Percentiles rank a stretch among this genome's conserved stretches.
Conservation (phyloP, 2,888 invertebrate genomes). For the Mayetiola destructor region DNA sequence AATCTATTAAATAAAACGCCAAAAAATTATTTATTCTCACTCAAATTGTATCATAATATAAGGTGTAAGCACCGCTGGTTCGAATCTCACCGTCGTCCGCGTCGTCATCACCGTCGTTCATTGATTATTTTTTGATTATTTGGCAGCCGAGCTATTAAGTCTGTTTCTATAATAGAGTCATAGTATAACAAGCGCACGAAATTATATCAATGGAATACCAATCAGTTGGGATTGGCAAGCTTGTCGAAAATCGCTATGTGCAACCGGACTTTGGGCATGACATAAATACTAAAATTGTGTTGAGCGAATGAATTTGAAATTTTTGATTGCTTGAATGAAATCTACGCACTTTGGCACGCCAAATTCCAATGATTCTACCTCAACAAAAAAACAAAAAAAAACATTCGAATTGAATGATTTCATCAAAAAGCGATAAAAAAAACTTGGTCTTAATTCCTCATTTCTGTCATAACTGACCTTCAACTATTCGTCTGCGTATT, state of each 20-base stretch:
- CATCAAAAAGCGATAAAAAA: not conserved
- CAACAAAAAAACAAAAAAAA: not conserved
- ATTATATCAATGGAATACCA: not conserved
- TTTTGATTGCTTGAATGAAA: not conserved
- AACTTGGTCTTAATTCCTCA: not conserved
- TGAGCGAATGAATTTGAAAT: no score
- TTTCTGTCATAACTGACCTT: no score
- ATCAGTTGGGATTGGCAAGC: not conserved
- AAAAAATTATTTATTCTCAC: not conserved
- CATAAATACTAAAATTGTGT: not conserved
- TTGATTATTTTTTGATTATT: no score
- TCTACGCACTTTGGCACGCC: not conserved
- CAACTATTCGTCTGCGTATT: no score
- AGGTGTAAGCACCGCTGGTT: no score
- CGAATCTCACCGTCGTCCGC: no score
- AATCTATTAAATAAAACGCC: no score
- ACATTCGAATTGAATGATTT: not conserved
- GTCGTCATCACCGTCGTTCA: no score
- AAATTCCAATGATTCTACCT: not conserved
- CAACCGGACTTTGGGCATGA: not conserved
- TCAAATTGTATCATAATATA: not conserved
- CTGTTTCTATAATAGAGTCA: no score
- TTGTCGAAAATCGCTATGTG: not conserved
- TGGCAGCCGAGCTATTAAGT: no score
- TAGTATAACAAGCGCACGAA: not conserved